Evolutionary conservation across 2,797 vertebrate species (phyloP).

Genomic region (Coregonus suidteri): DNA sequence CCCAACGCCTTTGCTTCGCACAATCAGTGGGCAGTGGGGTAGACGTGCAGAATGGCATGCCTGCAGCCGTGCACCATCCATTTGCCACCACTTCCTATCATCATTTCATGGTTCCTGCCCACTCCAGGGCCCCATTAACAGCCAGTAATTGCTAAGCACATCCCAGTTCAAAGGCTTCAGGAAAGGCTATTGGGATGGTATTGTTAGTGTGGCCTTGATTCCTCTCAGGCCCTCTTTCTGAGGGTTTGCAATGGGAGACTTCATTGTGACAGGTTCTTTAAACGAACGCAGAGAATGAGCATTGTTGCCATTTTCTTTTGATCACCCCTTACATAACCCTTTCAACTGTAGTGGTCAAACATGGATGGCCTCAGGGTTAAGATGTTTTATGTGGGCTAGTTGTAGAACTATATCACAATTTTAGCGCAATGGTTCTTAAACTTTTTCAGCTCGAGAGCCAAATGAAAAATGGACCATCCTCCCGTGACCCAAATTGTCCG

Average conservation of each 20-base stretch:
- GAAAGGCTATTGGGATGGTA: constrained; percentile 34
- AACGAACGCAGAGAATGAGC: constrained; percentile 5
- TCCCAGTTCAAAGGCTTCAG: constrained; percentile 45
- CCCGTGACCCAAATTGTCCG: too few relatives aligned
- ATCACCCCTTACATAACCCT: neutral
- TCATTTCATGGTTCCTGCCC: constrained; percentile 23
- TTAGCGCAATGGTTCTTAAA: too few relatives aligned
- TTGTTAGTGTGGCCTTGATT: constrained; percentile 61
- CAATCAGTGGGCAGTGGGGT: neutral
- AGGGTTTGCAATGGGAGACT: constrained; percentile 28
- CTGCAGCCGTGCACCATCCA: neutral
- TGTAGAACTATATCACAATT: neutral
- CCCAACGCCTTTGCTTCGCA: neutral
- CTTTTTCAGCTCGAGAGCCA: too few relatives aligned
- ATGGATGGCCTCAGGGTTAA: constrained; percentile 10
- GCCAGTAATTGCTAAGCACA: constrained; percentile 6
- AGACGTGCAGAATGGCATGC: constrained; percentile 29
- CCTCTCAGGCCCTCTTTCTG: constrained; percentile 22
- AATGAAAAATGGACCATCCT: too few relatives aligned
- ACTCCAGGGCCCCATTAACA: constrained; percentile 16
- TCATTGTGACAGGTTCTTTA: neutral
- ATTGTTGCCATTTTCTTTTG: constrained; percentile 32
- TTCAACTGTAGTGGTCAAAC: constrained; percentile 25
- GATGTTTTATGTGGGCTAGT: neutral
- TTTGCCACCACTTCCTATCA: constrained; percentile 26